Evolutionary conservation across 2,888 invertebrate genomes (phyloP), one percentile per base, ranked within the genome.

Genomic region (Amphipyra berbera): DNA sequence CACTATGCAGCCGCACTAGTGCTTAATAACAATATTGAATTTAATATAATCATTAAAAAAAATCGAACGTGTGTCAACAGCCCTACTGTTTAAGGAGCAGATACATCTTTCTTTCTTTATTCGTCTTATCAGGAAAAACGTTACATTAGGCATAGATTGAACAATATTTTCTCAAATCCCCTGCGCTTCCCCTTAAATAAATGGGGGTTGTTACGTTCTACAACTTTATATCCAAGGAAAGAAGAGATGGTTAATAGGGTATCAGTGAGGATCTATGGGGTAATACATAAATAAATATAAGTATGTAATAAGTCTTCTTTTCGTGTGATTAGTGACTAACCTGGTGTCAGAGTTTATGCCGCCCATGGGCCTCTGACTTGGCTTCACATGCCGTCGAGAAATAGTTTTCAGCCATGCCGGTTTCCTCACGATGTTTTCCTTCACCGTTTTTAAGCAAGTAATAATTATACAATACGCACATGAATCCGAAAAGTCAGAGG

Each of bases 141-240:
- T 47, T 42, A 46, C 33, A 35, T 15, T 54, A 42, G 6, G 27
- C 46, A 52, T 47, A 33, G 35, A 10, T 44, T 10, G 8, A 38
- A 70, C 46, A 35, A 47, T 70, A 44, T 55, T 44, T 55, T 46
- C 42, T 52, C 7, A 13, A 52, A 69, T 55, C 42, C 50, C 47
- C 10, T 42, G 30, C 14, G 50, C n/a, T 50, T 13, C 44, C 42
- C 27, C 27, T 40, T 38, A 7, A 33, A n/a, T 13, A n/a, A 49
- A 40, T 46, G 35, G 40, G 15, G 66, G 38, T 27, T 40, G n/a
- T 37, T 50, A 42, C 44, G 27, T 9, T n/a, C 10, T 38, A 15
- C 13, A 46, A 44, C 44, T 49, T 60, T 12, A 47, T 33, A 46
- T 30, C 30, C 33, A 33, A 6, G 33, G 33, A 14, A 15, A 15